These are phyloP conservation scores for Bufotes viridis DNA, from an alignment of 2,797 vertebrate species.

Conservation along the genomic window DNA sequence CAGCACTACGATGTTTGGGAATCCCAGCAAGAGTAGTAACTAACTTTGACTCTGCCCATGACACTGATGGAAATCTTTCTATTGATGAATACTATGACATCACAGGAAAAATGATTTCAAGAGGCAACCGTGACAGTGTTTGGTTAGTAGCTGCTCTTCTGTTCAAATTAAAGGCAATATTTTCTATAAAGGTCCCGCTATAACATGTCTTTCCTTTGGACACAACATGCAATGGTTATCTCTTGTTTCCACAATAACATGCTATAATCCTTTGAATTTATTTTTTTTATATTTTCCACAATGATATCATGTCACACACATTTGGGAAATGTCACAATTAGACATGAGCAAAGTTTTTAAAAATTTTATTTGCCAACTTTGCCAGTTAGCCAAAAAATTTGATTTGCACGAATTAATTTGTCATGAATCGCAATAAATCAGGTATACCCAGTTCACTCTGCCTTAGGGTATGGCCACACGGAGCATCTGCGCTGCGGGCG, in stretches of 20 bases:
- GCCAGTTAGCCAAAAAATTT: too few relatives aligned
- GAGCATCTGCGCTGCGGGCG: too few relatives aligned
- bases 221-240: not conserved
- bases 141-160: conserved; percentile 75
- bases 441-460: too few relatives aligned
- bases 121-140: conserved; percentile 76
- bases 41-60: conserved; percentile 92
- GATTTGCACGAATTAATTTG: too few relatives aligned
- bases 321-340: too few relatives aligned
- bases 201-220: not conserved
- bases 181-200: too few relatives aligned
- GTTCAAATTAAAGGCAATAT: not conserved
- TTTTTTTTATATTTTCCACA: too few relatives aligned
- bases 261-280: not conserved
- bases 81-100: conserved; percentile 83
- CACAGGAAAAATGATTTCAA: conserved; percentile 75
- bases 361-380: too few relatives aligned
- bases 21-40: conserved; percentile 89
- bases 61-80: conserved; percentile 84
- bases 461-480: too few relatives aligned
- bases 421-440: too few relatives aligned
- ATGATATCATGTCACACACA: too few relatives aligned
- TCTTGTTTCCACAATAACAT: not conserved
- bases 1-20: conserved; percentile 88
- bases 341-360: too few relatives aligned